Evolutionary conservation across 2,113 vertebrate species (phyloP).

Genomic region (Hypocryptadius cinnamomeus): DNA sequence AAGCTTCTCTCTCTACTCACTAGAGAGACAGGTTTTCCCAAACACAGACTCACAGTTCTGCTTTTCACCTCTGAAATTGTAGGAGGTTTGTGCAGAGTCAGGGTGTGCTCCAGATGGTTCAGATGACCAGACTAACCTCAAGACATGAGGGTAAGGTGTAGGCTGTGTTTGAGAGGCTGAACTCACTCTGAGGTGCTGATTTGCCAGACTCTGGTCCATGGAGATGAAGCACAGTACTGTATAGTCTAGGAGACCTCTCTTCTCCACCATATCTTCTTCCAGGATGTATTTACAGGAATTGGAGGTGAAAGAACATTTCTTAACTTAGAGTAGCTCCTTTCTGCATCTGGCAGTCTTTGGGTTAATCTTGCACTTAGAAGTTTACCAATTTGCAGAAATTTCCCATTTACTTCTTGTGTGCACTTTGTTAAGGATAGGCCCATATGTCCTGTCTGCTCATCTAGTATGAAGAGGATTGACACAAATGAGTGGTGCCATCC

Average conservation of each 20-base stretch:
- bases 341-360: not conserved
- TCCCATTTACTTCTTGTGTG: not conserved
- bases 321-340: not conserved
- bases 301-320: not conserved
- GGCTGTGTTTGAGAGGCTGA: not conserved
- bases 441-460: constrained; percentile 42
- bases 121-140: not conserved
- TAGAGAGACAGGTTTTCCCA: not conserved
- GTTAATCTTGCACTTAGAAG: not conserved
- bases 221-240: not conserved
- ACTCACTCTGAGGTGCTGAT: not conserved
- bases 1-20: constrained; percentile 2
- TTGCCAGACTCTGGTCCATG: not conserved
- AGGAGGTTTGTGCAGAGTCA: not conserved
- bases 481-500: constrained; percentile 5
- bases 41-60: not conserved
- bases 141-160: not conserved
- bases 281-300: not conserved
- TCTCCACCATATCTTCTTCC: not conserved
- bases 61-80: not conserved
- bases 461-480: constrained; percentile 6
- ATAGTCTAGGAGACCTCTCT: not conserved
- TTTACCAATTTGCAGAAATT: not conserved
- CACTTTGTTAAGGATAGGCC: not conserved
- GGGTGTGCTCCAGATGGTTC: not conserved